Base-by-base conservation (phyloP, 2,888 invertebrate genomes). In the Eutolmus rufibarbis region DNA sequence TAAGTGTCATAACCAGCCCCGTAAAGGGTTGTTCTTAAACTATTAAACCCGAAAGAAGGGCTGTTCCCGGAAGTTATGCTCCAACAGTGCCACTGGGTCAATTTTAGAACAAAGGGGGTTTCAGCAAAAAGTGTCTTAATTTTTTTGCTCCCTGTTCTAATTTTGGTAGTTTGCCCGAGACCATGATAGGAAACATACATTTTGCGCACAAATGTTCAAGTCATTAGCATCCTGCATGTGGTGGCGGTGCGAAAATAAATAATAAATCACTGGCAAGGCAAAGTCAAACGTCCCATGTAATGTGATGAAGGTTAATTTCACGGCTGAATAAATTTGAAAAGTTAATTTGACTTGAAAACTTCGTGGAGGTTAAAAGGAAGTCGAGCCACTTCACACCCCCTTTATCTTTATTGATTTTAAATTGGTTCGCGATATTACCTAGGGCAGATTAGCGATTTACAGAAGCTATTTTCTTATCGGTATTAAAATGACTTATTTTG, bases 301-400 rank as follows among this genome's bases (percentile, higher is more conserved):
- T 87, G 77, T 85, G 87, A 84, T 87, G 87, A 85, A 87, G 84
- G 87, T 85, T 84, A 87, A 87, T 87, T 87, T 87, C 85, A 87
- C 56, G 81, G 57, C 57, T 85, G 46, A 84, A 87, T 84, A 31
- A 76, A 37, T 76, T 85, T 85, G 51, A 76, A 84, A 77, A 85
- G 81, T 56, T 81, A 56, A 34, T 56, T 81, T 31, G 31, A 81
- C 56, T 56, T 34, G 34, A 51, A 31, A 56, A 81, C 56, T 51
- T 51, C 31, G 28, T 34, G 31, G 81, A 9, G 14, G 46, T 2
- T 9, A 31, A n/a, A 37, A 16, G n/a, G 34, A 16, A 66, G 66
- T 23, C 1, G 2, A 19, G 23, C 16, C n/a, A 78, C 23, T 78
- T 78, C 16, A 78, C 78, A 78, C 78, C 23, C 46, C 37, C 37